These are phyloP conservation scores for Prionailurus viverrinus DNA, from an alignment of 2,113 vertebrate genomes.

Conservation along the genomic window DNA sequence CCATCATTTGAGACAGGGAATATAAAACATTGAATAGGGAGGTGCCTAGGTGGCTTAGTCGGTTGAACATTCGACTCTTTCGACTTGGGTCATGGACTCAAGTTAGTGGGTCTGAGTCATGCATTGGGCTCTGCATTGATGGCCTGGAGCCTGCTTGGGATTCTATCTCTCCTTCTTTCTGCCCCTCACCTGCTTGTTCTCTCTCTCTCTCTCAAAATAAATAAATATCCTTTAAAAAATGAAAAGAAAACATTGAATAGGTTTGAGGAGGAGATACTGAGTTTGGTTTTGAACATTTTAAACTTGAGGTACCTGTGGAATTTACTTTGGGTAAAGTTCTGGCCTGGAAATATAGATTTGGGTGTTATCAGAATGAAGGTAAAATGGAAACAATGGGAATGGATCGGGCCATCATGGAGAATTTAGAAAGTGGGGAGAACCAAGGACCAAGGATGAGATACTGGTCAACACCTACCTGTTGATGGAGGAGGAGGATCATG, in stretches of 20 bases:
- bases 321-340: conserved; percentile 45
- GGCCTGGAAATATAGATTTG: background rate
- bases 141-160: too few species aligned
- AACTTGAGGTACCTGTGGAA: background rate
- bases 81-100: too few species aligned
- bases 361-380: background rate
- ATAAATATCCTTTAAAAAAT: too few species aligned
- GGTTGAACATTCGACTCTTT: too few species aligned
- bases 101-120: too few species aligned
- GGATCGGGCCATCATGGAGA: background rate
- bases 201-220: too few species aligned
- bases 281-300: conserved; percentile 33
- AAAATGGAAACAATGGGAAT: conserved; percentile 31
- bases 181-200: too few species aligned
- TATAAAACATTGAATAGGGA: conserved; percentile 12
- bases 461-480: background rate
- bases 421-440: conserved; percentile 49
- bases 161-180: too few species aligned
- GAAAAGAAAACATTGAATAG: conserved; percentile 10
- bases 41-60: too few species aligned
- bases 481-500: background rate
- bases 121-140: too few species aligned
- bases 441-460: background rate
- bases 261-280: conserved; percentile 1
- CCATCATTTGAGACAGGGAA: background rate